These are phyloP conservation scores for Butorides virescens DNA, from an alignment of 2,113 vertebrate genomes.

Conservation along the genomic window DNA sequence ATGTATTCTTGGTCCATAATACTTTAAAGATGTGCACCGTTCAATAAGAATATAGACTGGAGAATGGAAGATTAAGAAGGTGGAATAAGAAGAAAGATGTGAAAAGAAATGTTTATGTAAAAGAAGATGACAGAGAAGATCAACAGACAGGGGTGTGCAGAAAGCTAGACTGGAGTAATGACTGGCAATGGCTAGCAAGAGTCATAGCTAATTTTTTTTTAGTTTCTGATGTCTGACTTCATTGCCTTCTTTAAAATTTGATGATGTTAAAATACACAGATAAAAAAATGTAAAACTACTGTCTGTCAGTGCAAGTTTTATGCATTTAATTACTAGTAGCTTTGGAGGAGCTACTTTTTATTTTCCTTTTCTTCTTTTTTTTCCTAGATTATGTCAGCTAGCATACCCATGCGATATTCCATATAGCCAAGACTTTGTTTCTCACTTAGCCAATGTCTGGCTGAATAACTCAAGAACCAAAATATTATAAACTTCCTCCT, in stretches of 20 bases:
- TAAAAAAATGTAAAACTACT: neutral
- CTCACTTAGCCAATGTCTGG: neutral
- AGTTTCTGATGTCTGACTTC: neutral
- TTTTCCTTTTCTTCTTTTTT: neutral
- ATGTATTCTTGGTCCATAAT: neutral
- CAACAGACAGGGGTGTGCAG: neutral
- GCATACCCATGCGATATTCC: neutral
- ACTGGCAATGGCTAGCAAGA: neutral
- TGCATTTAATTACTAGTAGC: neutral
- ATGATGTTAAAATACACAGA: neutral
- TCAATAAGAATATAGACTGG: neutral
- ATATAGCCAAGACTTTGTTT: neutral
- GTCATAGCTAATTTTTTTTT: neutral
- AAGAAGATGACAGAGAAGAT: neutral
- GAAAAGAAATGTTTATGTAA: neutral
- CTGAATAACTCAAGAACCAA: neutral
- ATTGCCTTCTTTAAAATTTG: neutral
- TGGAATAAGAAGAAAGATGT: neutral
- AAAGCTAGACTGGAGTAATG: neutral
- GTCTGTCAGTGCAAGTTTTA: neutral
- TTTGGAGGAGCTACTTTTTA: neutral
- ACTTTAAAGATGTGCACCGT: neutral
- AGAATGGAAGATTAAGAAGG: neutral
- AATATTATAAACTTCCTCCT: neutral
- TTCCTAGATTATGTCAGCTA: neutral